Percentiles rank a stretch among this genome's conserved stretches.
Evolutionary conservation across 2,888 invertebrate genomes (phyloP).

Genomic region (Prosapia bicincta): DNA sequence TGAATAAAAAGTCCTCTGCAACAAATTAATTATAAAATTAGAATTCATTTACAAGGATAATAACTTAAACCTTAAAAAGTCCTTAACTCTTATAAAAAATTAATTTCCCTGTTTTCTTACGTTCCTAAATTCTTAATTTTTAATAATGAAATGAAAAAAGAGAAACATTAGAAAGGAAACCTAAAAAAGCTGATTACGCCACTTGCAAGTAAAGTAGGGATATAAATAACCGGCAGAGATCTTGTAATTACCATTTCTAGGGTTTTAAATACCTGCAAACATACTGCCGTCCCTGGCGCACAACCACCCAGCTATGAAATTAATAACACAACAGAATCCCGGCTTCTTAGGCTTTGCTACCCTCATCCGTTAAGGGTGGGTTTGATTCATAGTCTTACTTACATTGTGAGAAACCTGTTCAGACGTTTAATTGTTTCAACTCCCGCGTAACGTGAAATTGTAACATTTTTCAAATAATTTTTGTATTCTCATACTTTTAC

Average conservation of each 20-base stretch:
- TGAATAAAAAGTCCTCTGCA: too few relatives aligned
- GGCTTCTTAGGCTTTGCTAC: slow-evolving; percentile 12
- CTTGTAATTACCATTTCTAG: slow-evolving; percentile 14
- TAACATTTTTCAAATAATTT: too few relatives aligned
- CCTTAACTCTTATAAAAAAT: too few relatives aligned
- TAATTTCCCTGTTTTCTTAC: too few relatives aligned
- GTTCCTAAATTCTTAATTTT: too few relatives aligned
- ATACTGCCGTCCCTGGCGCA: background rate
- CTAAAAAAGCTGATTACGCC: background rate
- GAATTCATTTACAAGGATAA: too few relatives aligned
- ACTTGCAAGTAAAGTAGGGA: background rate
- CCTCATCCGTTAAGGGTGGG: slow-evolving; percentile 21
- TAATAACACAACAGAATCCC: slow-evolving; percentile 17
- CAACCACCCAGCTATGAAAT: slow-evolving; percentile 23
- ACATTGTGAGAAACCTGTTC: background rate
- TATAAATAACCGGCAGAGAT: background rate
- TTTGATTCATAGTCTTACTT: background rate
- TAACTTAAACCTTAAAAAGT: too few relatives aligned
- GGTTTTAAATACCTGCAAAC: background rate
- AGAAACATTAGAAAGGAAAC: too few relatives aligned
- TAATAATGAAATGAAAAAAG: too few relatives aligned
- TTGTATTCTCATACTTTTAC: too few relatives aligned
- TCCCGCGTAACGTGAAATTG: too few relatives aligned
- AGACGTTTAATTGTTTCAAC: background rate
- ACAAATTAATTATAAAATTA: too few relatives aligned